phyloP scores from a whole-genome alignment of 2,888 invertebrate genomes.

The Microctonus hyperodae region DNA sequence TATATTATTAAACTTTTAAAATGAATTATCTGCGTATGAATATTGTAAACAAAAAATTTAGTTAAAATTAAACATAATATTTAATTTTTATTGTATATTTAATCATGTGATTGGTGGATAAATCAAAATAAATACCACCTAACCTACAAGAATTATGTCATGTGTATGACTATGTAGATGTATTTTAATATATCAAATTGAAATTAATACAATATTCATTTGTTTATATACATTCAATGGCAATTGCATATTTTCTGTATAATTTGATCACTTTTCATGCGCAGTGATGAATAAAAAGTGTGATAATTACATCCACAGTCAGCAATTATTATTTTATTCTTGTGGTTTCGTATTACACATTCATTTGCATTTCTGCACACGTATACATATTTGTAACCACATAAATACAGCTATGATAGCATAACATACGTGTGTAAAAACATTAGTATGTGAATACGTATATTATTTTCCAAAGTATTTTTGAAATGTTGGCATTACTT shows the following conservation, averaged over 20 bases:
- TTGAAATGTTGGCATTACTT: conserved; percentile 32
- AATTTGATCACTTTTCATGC: background rate
- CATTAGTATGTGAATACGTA: background rate
- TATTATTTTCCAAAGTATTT: conserved; percentile 7
- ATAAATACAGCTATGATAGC: background rate
- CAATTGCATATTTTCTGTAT: background rate
- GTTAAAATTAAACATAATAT: background rate
- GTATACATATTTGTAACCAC: background rate
- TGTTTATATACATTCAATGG: background rate
- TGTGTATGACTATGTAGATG: too few relatives aligned
- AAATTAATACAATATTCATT: background rate
- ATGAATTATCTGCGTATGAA: background rate
- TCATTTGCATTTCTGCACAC: too few relatives aligned
- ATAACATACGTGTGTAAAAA: background rate
- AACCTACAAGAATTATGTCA: too few relatives aligned
- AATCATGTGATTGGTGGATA: too few relatives aligned
- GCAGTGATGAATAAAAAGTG: background rate
- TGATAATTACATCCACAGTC: background rate
- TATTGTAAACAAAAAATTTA: too few relatives aligned
- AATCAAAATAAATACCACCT: too few relatives aligned
- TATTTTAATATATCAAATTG: too few relatives aligned
- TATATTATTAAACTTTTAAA: background rate
- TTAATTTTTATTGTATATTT: background rate
- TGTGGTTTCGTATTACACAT: background rate
- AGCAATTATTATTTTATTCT: background rate